Evolutionary conservation across 1,140 invertebrate genomes (phyloP), one percentile per base, ranked within the genome.

Genomic region (Neodiprion virginianus): DNA sequence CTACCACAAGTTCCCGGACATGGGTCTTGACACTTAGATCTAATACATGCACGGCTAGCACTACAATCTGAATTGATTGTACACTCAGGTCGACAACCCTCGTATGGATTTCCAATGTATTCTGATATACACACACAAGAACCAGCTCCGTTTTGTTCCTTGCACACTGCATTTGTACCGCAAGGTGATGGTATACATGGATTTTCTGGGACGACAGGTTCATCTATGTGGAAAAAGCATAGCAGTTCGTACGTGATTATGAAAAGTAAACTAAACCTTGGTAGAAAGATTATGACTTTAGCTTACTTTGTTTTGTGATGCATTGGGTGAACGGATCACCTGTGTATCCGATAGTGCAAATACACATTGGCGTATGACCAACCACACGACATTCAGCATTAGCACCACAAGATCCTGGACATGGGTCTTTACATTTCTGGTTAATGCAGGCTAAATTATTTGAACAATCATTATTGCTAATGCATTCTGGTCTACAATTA

Each of bases 31-130:
- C 90, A 92, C 81, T 90, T 90, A 48, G 87, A 83, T 74, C 87
- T 88, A 1, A 90, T 80, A 75, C 91, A 91, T n/a, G 89, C 88
- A 73, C 85, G 84, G 75, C 87, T 86, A 0, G 84, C 79, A 0
- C 88, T 84, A 79, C 90, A 91, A 76, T 91, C 90, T 0, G 88
- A 86, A 78, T 90, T 90, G 9, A 87, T 74, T 4, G 85, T 72
- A 78, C 89, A 91, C 77, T 90, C 87, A 48, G 89, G 89, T 81
- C 91, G 83, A 82, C 93, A 94, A n/a, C 92, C 91, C 84, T 93
- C 91, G 76, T 93, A 94, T n/a, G 93, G 93, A 83, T 94, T 92
- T 66, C 93, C 93, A 78, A 93, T 89, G 81, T 93, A 94, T 72
- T 92, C 90, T 28, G 91, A 87, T 47, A 91, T 77, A 81, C 93